Evolutionary conservation across 2,113 vertebrate species (phyloP).

Genomic region (Atrichornis clamosus): DNA sequence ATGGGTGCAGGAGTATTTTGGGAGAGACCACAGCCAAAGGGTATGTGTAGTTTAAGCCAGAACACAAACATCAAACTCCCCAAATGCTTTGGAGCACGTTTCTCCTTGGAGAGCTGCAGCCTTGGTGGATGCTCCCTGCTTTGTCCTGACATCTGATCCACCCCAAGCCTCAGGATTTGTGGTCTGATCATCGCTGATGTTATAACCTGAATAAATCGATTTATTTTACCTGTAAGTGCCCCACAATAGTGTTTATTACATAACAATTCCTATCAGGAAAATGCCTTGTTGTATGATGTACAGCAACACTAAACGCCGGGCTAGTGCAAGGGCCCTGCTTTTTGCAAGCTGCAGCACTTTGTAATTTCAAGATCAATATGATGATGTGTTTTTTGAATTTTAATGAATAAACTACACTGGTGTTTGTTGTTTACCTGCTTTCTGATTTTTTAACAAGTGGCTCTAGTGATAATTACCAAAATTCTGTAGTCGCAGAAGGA

Average conservation of each 20-base stretch:
- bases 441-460: conserved; percentile 70
- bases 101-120: neutral
- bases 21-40: neutral
- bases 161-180: neutral
- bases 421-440: conserved; percentile 72
- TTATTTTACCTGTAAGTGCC: neutral
- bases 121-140: neutral
- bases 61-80: neutral
- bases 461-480: conserved; percentile 67
- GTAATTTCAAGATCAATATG: conserved; percentile 56
- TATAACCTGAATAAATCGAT: neutral
- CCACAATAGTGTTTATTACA: neutral
- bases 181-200: neutral
- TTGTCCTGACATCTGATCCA: neutral
- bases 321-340: neutral
- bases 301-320: neutral
- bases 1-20: neutral
- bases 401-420: conserved; percentile 54
- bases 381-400: conserved; percentile 53
- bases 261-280: neutral
- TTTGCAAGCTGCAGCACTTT: neutral
- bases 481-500: conserved; percentile 52
- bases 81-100: neutral
- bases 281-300: neutral
- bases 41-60: rapidly evolving